phyloP scores from a whole-genome alignment of 2,797 vertebrate species.

The Lycodopsis pacificus region DNA sequence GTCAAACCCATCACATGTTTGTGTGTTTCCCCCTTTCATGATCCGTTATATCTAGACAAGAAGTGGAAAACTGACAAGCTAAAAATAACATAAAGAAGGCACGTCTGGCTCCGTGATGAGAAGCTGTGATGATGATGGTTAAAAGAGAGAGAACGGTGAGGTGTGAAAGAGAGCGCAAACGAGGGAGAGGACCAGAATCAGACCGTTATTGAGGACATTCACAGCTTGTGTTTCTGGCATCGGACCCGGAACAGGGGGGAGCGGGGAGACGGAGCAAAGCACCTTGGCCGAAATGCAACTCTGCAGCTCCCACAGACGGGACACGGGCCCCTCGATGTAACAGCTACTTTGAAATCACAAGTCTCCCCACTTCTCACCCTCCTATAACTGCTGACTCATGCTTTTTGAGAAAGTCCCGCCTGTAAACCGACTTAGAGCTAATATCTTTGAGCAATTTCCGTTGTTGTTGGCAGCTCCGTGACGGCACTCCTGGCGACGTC shows the following conservation, averaged over 20 bases:
- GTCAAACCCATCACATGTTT: constrained; percentile 46
- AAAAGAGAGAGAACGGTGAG: constrained; percentile 36
- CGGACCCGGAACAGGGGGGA: constrained; percentile 1
- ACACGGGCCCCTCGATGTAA: constrained; percentile 9
- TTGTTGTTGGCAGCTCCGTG: constrained; percentile 15
- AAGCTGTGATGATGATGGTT: constrained; percentile 59
- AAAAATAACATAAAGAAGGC: constrained; percentile 83
- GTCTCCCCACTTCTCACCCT: background rate
- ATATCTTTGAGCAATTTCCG: constrained; percentile 13
- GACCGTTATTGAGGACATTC: constrained; percentile 47
- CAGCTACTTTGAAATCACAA: constrained; percentile 22
- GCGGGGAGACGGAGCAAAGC: constrained; percentile 15
- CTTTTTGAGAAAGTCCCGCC: background rate
- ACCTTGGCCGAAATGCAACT: constrained; percentile 34
- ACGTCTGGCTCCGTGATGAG: constrained; percentile 81
- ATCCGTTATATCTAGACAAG: constrained; percentile 52
- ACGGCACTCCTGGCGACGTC: constrained; percentile 5
- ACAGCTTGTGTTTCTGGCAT: constrained; percentile 67
- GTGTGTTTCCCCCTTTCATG: constrained; percentile 59
- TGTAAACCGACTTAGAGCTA: constrained; percentile 5
- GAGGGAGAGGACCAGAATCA: constrained; percentile 22
- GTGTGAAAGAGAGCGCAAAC: background rate
- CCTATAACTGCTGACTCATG: background rate
- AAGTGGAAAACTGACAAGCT: constrained; percentile 72
- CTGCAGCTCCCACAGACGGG: constrained; percentile 26